Conservation (phyloP, 2,888 invertebrate genomes). For the Scaptomyza tumidula region DNA sequence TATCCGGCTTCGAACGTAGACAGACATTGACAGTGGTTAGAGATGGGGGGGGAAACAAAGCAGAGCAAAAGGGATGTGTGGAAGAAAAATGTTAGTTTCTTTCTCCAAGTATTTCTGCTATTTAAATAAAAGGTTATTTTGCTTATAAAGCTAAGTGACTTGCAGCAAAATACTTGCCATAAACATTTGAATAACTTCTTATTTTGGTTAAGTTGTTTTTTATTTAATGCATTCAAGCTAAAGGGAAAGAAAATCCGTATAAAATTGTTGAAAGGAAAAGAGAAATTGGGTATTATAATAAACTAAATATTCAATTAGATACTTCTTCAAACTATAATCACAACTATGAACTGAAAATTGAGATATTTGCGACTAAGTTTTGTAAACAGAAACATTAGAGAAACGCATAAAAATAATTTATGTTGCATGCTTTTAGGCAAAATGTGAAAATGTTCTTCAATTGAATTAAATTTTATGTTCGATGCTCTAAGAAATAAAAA, state of each 20-base stretch:
- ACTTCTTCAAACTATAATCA: too few species aligned
- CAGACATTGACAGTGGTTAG: slow-evolving; percentile 41
- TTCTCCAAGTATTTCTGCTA: background rate
- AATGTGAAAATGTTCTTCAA: slow-evolving; percentile 25
- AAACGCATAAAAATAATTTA: slow-evolving; percentile 68
- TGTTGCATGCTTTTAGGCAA: slow-evolving; percentile 69
- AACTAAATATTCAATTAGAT: too few species aligned
- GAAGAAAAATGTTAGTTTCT: slow-evolving; percentile 10
- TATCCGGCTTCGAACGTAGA: slow-evolving; percentile 71
- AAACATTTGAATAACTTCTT: slow-evolving; percentile 16
- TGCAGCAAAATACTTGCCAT: slow-evolving; percentile 1
- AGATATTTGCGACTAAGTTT: slow-evolving; percentile 4
- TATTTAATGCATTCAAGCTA: background rate
- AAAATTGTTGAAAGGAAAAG: background rate
- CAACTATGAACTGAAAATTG: background rate
- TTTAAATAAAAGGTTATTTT: slow-evolving; percentile 35
- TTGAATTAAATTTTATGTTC: slow-evolving; percentile 74
- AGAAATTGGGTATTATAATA: too few species aligned
- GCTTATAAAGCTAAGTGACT: slow-evolving; percentile 14
- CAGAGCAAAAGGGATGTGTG: background rate
- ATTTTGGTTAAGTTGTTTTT: background rate
- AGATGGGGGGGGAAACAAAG: slow-evolving; percentile 6
- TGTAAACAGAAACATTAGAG: slow-evolving; percentile 73
- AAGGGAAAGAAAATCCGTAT: background rate
- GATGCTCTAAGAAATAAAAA: slow-evolving; percentile 45